phyloP scores from a whole-genome alignment of 2,888 invertebrate genomes.

The Apoda limacodes region DNA sequence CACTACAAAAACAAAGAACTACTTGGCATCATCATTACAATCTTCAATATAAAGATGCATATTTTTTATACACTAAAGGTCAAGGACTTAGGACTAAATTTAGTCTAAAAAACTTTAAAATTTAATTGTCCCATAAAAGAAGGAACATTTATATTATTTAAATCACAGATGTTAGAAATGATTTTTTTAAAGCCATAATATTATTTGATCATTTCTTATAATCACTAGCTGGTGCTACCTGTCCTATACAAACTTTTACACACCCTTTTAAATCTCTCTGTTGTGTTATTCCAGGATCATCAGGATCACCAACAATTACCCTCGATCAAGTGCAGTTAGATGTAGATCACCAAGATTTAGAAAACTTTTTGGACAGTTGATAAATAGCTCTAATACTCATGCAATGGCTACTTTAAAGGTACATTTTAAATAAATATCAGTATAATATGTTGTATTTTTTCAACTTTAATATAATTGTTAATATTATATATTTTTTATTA shows the following conservation, averaged over 20 bases:
- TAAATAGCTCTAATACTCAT: too few relatives aligned
- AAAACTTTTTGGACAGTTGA: slow-evolving; percentile 56
- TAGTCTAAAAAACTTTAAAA: too few relatives aligned
- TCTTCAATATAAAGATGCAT: too few relatives aligned
- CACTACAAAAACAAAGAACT: too few relatives aligned
- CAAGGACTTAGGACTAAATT: too few relatives aligned
- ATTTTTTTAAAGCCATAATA: background rate
- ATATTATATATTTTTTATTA: slow-evolving; percentile 35
- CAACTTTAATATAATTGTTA: slow-evolving; percentile 17
- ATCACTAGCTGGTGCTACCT: background rate
- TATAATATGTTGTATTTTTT: slow-evolving; percentile 18
- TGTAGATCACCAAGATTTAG: slow-evolving; percentile 41
- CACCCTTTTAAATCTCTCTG: slow-evolving; percentile 1
- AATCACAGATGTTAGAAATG: background rate
- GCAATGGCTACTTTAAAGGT: too few relatives aligned
- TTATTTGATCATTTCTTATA: too few relatives aligned
- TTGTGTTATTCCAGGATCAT: slow-evolving; percentile 30
- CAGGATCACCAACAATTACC: slow-evolving; percentile 33
- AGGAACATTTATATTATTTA: background rate
- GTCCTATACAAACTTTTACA: background rate
- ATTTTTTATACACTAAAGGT: too few relatives aligned
- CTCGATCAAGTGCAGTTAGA: slow-evolving; percentile 57
- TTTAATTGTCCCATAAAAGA: too few relatives aligned
- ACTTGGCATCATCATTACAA: too few relatives aligned
- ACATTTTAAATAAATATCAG: too few relatives aligned